A percentile compares a stretch with the other conserved stretches of the same genome.
Conservation (phyloP, 2,888 invertebrate species). For the Bimastos eiseni region DNA sequence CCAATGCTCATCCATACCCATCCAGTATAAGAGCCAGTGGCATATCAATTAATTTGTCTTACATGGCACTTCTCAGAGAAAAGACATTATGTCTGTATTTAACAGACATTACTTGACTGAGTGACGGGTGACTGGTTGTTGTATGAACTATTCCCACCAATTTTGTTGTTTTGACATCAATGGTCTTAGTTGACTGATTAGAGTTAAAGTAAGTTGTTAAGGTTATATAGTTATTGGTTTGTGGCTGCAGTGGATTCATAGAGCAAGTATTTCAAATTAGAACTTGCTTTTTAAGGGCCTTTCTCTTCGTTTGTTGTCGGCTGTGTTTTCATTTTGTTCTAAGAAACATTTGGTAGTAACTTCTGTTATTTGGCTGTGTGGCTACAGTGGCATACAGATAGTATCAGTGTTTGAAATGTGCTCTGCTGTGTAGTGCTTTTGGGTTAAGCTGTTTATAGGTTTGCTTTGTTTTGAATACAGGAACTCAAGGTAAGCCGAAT, state of each 20-base stretch:
- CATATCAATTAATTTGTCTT: background rate
- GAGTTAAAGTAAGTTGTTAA: background rate
- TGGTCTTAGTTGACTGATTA: background rate
- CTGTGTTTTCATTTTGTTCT: background rate
- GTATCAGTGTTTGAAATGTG: background rate
- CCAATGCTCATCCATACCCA: background rate
- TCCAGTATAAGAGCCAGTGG: background rate
- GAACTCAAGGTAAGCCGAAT: conserved; percentile 21
- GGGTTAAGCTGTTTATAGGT: background rate
- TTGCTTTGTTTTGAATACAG: conserved; percentile 23
- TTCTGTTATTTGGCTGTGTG: background rate
- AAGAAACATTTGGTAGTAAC: background rate
- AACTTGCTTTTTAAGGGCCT: background rate
- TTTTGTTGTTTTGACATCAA: background rate
- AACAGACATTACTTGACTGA: background rate
- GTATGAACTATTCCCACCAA: background rate
- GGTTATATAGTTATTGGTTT: background rate
- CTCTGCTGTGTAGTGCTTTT: conserved; percentile 1
- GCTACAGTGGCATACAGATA: background rate
- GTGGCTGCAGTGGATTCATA: background rate
- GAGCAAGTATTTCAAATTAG: conserved; percentile 4
- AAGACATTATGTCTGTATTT: background rate
- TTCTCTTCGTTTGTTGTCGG: background rate
- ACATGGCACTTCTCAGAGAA: background rate
- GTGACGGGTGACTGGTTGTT: background rate